Percentiles rank a stretch among this genome's conserved stretches.
phyloP scores from a whole-genome alignment of 1,140 invertebrate genomes.

The Rhynchophorus ferrugineus region DNA sequence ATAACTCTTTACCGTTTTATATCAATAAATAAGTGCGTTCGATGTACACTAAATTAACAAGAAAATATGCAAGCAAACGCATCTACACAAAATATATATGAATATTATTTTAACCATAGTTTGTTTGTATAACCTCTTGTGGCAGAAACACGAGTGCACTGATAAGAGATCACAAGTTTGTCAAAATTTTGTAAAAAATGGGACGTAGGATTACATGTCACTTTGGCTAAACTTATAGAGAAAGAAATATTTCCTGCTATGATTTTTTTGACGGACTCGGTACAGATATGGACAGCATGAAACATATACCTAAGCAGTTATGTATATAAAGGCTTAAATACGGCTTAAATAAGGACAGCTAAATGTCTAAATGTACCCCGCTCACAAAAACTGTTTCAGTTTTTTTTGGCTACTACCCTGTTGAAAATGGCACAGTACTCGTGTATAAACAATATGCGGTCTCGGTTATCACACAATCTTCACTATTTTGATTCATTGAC shows the following conservation, averaged over 20 bases:
- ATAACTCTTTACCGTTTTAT: constrained; percentile 31
- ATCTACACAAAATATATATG: constrained; percentile 40
- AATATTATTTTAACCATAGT: constrained; percentile 34
- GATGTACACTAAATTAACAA: constrained; percentile 39
- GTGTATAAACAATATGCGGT: too few relatives aligned
- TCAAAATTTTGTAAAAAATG: constrained; percentile 31
- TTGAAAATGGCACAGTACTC: constrained; percentile 25
- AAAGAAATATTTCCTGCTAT: constrained; percentile 24
- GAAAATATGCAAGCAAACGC: constrained; percentile 38
- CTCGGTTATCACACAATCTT: too few relatives aligned
- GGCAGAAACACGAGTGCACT: constrained; percentile 32
- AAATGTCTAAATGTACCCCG: constrained; percentile 24
- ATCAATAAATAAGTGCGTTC: constrained; percentile 37
- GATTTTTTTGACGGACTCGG: constrained; percentile 29
- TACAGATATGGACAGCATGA: constrained; percentile 35
- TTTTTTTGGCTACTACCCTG: constrained; percentile 33
- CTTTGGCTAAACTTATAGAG: constrained; percentile 18
- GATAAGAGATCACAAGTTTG: constrained; percentile 30
- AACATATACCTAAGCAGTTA: constrained; percentile 35
- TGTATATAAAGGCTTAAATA: constrained; percentile 28
- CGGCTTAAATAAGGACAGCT: constrained; percentile 27
- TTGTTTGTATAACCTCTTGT: constrained; percentile 27
- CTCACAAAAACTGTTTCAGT: constrained; percentile 19
- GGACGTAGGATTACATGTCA: constrained; percentile 26
- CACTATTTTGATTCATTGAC: too few relatives aligned